phyloP scores from a whole-genome alignment of 2,113 vertebrate species.

The Lichenostomus cassidix region DNA sequence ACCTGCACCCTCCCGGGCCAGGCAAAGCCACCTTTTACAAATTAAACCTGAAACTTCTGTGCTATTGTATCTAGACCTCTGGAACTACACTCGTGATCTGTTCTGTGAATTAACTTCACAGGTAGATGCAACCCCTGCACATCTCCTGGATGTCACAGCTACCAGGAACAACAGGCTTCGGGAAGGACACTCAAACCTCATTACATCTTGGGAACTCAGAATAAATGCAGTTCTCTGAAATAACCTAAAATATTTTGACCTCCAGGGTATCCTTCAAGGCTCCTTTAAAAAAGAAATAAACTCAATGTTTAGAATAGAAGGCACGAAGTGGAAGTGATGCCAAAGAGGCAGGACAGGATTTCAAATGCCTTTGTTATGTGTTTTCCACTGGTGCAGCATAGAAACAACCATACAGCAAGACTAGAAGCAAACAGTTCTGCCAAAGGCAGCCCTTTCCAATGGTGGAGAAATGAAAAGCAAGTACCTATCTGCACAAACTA shows the following conservation, averaged over 20 bases:
- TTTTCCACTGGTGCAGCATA: not conserved
- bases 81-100: not conserved
- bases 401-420: not conserved
- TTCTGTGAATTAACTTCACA: not conserved
- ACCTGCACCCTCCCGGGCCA: not conserved
- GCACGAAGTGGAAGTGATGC: not conserved
- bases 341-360: not conserved
- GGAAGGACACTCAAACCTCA: not conserved
- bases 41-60: not conserved
- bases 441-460: not conserved
- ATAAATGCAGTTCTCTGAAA: not conserved
- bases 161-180: not conserved
- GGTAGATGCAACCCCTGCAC: not conserved
- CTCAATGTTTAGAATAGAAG: not conserved
- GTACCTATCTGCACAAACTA: not conserved
- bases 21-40: not conserved
- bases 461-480: not conserved
- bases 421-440: not conserved
- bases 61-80: not conserved
- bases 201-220: not conserved
- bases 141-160: not conserved
- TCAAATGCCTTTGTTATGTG: not conserved
- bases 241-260: not conserved
- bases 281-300: not conserved
- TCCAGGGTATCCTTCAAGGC: not conserved